Conservation (phyloP, 1,140 invertebrate genomes). For the Drosophila tsacasi region DNA sequence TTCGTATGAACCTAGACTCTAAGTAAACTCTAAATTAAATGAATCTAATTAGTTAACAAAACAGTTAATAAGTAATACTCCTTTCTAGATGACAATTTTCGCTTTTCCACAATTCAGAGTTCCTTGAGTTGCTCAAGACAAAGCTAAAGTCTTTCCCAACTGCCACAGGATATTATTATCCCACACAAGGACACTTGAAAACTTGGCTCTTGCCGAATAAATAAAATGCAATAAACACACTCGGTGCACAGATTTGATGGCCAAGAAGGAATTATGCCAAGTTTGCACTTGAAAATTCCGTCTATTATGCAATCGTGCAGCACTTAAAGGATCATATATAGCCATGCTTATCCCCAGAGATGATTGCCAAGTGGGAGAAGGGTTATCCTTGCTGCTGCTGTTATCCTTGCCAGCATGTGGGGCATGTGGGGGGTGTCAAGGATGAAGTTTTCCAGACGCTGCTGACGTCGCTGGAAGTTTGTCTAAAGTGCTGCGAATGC, state of each 20-base stretch:
- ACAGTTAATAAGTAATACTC: no score
- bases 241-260: constrained; percentile 29
- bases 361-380: constrained; percentile 9
- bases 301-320: constrained; percentile 28
- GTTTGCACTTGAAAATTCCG: constrained; percentile 25
- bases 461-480: constrained; percentile 39
- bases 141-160: neutral
- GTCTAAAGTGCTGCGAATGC: constrained; percentile 39
- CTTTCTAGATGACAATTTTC: neutral
- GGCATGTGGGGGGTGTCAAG: constrained; percentile 18
- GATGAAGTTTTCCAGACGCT: constrained; percentile 31
- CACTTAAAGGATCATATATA: constrained; percentile 39
- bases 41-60: no score
- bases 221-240: constrained; percentile 33
- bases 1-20: neutral
- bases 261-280: constrained; percentile 32
- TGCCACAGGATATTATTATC: constrained; percentile 25
- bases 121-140: neutral
- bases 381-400: no score
- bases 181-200: constrained; percentile 12
- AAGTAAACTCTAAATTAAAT: neutral
- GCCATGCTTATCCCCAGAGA: constrained; percentile 33
- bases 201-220: constrained; percentile 1
- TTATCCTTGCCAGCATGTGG: neutral
- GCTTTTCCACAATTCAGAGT: neutral